A percentile compares a stretch with the other conserved stretches of the same genome.
Evolutionary conservation across 2,797 vertebrate genomes (phyloP).

Genomic region (Premnoplex brunnescens): DNA sequence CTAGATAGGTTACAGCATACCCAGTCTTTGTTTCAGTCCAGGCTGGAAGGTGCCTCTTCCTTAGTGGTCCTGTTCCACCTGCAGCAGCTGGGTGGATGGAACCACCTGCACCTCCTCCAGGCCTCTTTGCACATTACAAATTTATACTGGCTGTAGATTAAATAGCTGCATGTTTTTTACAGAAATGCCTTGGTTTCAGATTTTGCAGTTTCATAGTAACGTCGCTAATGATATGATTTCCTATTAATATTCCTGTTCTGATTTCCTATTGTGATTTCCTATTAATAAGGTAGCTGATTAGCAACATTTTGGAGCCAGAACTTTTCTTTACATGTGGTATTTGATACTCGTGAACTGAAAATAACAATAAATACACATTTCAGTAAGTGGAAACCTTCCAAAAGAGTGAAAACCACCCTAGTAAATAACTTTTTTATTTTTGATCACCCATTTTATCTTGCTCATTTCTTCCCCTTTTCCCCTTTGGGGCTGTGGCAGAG

Average conservation of each 20-base stretch:
- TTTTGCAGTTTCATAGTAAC: neutral
- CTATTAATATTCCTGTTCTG: neutral
- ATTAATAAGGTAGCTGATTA: neutral
- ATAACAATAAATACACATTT: neutral
- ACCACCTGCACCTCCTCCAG: neutral
- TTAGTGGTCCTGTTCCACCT: neutral
- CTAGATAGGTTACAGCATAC: too few relatives aligned
- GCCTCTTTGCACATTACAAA: neutral
- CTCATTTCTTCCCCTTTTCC: slow-evolving; percentile 40
- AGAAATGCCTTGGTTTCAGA: neutral
- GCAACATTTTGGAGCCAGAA: neutral
- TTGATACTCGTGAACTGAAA: neutral
- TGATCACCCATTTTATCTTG: slow-evolving; percentile 54
- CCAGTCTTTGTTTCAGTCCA: too few relatives aligned
- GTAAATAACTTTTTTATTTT: slow-evolving; percentile 48
- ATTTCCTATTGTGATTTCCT: neutral
- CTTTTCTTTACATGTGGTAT: neutral
- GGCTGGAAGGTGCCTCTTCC: neutral
- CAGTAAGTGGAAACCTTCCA: neutral
- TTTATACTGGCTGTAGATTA: neutral
- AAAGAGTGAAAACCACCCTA: neutral
- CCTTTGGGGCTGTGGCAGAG: slow-evolving; percentile 56
- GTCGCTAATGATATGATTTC: neutral
- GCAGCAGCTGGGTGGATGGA: neutral
- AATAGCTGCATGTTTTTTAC: rapidly evolving